These are phyloP conservation scores for Hirtodrosophila trivittata DNA, from an alignment of 2,888 invertebrate species.

Conservation along the genomic window DNA sequence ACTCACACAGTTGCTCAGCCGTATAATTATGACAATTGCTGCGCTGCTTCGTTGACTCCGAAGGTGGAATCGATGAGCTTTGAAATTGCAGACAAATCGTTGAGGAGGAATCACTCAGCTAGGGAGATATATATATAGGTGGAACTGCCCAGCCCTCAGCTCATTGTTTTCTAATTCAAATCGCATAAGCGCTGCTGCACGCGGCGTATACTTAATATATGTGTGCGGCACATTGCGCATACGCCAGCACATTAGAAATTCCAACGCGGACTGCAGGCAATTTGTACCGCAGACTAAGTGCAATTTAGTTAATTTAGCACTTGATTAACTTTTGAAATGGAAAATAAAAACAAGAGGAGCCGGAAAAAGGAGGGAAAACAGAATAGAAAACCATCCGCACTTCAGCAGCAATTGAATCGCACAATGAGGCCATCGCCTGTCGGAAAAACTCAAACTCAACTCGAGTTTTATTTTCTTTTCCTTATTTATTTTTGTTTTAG, in stretches of 20 bases:
- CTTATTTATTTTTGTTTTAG: slow-evolving; percentile 6
- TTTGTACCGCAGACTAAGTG: slow-evolving; percentile 56
- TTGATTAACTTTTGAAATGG: slow-evolving; percentile 67
- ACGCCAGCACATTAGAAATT: slow-evolving; percentile 45
- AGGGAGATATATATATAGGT: too few relatives aligned
- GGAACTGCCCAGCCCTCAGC: too few relatives aligned
- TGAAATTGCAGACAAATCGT: background rate
- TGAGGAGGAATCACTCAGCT: too few relatives aligned
- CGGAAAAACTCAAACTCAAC: slow-evolving; percentile 65
- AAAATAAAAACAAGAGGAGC: slow-evolving; percentile 11
- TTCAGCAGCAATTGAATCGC: slow-evolving; percentile 69
- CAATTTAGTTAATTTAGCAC: slow-evolving; percentile 77
- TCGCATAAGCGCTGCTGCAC: too few relatives aligned
- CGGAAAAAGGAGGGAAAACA: background rate
- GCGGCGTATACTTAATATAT: slow-evolving; percentile 47
- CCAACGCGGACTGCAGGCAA: slow-evolving; percentile 42
- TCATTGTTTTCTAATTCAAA: too few relatives aligned
- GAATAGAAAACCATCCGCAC: slow-evolving; percentile 28
- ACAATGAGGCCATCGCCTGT: slow-evolving; percentile 67
- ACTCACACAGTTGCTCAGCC: slow-evolving; percentile 59
- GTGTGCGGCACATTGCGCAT: slow-evolving; percentile 51
- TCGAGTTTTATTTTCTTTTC: slow-evolving; percentile 26
- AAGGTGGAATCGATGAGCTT: slow-evolving; percentile 48
- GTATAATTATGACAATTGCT: slow-evolving; percentile 74
- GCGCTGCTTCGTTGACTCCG: slow-evolving; percentile 53